Percentiles rank a stretch among this genome's conserved stretches.
Evolutionary conservation across 2,888 invertebrate species (phyloP).

Genomic region (Drosophila emarginata): DNA sequence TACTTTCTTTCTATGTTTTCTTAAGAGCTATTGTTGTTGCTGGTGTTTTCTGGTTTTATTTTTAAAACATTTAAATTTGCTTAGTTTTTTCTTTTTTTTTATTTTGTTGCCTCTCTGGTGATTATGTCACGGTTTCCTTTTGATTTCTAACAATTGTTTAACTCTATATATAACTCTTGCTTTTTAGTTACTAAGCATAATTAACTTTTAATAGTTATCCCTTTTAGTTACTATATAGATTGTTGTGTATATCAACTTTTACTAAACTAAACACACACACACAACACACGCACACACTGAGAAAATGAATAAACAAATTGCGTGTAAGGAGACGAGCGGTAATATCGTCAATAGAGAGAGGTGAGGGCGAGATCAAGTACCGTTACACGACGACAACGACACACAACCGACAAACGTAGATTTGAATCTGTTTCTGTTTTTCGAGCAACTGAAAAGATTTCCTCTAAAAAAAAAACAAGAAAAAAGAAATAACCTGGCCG

Average conservation of each 20-base stretch:
- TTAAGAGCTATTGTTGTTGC: conserved; percentile 25
- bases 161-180: conserved; percentile 17
- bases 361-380: conserved; percentile 47
- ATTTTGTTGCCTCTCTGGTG: conserved; percentile 20
- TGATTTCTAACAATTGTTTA: conserved; percentile 44
- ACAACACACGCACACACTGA: conserved; percentile 35
- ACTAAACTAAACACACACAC: conserved; percentile 36
- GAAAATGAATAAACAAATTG: conserved; percentile 66
- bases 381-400: conserved; percentile 69
- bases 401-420: conserved; percentile 82
- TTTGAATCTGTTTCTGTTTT: conserved; percentile 78
- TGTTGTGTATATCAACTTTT: conserved; percentile 28
- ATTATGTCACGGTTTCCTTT: conserved; percentile 63
- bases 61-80: conserved; percentile 49
- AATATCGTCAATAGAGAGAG: conserved; percentile 5
- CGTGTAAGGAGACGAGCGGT: conserved; percentile 42
- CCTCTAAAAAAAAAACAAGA: conserved; percentile 30
- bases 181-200: conserved; percentile 5
- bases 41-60: conserved; percentile 36
- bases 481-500: conserved; percentile 35
- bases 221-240: conserved; percentile 13
- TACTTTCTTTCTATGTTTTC: conserved; percentile 27
- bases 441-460: conserved; percentile 51
- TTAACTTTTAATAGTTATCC: conserved; percentile 19
- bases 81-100: conserved; percentile 25